Evolutionary conservation across 2,888 invertebrate genomes (phyloP), one percentile per base, ranked within the genome.

Genomic region (Drosophila heteroneura): DNA sequence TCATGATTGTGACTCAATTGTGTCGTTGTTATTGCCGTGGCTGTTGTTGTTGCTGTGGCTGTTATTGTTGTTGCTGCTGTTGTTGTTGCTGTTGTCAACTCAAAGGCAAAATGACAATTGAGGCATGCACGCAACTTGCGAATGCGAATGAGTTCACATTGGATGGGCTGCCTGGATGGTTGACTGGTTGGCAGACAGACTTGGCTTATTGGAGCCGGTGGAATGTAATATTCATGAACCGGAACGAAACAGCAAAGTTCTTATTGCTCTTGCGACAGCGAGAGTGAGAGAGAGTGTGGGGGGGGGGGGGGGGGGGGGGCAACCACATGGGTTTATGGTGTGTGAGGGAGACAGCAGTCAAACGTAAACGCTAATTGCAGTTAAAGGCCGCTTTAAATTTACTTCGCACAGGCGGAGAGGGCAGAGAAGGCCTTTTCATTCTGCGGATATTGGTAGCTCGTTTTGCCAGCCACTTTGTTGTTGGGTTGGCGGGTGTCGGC

Each of bases 1-100:
- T 83, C 88, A 83, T 90, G 91, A 91, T 91, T 84, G 89, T 83
- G 91, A 91, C 85, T 90, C 90, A 91, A 91, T 91, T 85, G 91
- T 76, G 72, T 79, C 75, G 67, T 54, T 52, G 70, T 44, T 44
- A 65, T 41, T 22, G 63, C 52, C 63, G 60, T 74, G 67, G 73
- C 47, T 57, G 63, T 64, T 65, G 58, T 39, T 64, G 44, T 75
- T 72, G 53, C 52, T 54, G 61, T 62, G 44, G 64, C 69, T 67
- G 65, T 51, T 51, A 59, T 51, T 63, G 58, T 53, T 62, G 74
- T 41, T 64, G 61, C 63, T 49, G 66, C 69, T 49, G 62, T 49
- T 63, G 51, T 53, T 62, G 74, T 47, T 64, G 59, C 47, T 47
- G 30, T 33, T 69, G 69, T 49, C 69, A 71, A 70, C 74, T 77